Percentiles rank a stretch among this genome's conserved stretches.
Conservation (phyloP, 1,140 invertebrate species). For the Calephelis virginiensis region DNA sequence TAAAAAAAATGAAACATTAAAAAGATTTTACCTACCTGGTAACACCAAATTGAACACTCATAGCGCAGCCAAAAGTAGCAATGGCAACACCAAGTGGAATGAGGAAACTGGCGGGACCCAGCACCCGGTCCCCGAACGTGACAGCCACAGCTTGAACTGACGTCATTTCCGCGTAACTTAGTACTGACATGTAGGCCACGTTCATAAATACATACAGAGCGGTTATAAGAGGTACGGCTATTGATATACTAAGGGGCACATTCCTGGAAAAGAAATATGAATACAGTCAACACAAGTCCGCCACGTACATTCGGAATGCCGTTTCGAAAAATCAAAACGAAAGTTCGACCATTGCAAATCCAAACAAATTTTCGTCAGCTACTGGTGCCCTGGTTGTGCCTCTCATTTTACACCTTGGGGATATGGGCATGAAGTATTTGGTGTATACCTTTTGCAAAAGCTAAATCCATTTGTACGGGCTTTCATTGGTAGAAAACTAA, state of each 20-base stretch:
- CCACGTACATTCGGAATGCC: not conserved
- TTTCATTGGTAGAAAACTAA: too few relatives aligned
- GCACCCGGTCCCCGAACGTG: constrained; percentile 81
- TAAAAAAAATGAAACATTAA: too few relatives aligned
- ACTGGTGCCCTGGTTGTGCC: too few relatives aligned
- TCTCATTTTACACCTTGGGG: too few relatives aligned
- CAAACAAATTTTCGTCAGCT: too few relatives aligned
- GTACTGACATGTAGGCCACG: constrained; percentile 93
- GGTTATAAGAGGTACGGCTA: constrained; percentile 93
- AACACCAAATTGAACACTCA: constrained; percentile 87
- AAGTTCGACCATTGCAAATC: too few relatives aligned
- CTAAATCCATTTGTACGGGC: too few relatives aligned
- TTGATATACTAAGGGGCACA: constrained; percentile 91
- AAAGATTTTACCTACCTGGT: constrained; percentile 80
- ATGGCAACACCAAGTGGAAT: constrained; percentile 87
- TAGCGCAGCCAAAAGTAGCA: constrained; percentile 86
- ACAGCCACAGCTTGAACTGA: constrained; percentile 92
- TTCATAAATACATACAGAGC: constrained; percentile 94
- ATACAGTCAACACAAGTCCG: not conserved
- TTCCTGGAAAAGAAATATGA: constrained; percentile 77
- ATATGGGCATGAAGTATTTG: too few relatives aligned
- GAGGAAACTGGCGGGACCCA: constrained; percentile 80
- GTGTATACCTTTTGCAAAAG: too few relatives aligned
- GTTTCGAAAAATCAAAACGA: too few relatives aligned
- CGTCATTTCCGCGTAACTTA: constrained; percentile 89